These are phyloP conservation scores for Protomyctophum bolini DNA, from an alignment of 2,113 vertebrate genomes.

Conservation along the genomic window DNA sequence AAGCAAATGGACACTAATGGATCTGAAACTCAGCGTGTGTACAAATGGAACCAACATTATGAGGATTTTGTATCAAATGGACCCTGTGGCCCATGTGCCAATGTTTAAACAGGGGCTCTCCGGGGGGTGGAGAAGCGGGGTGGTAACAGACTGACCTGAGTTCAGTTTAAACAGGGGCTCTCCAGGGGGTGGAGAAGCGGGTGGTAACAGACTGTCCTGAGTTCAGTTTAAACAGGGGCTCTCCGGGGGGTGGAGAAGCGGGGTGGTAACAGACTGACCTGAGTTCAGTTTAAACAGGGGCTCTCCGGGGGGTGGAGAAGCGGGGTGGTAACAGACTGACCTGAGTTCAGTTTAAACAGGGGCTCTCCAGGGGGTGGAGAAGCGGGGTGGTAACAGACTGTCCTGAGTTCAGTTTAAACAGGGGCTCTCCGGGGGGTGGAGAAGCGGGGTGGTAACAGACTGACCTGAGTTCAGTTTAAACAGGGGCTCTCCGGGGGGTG, in stretches of 20 bases:
- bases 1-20: too few species aligned
- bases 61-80: background rate
- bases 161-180: conserved; percentile 63
- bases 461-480: conserved; percentile 93
- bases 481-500: too few species aligned
- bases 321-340: conserved; percentile 72
- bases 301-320: background rate
- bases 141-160: conserved; percentile 83
- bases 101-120: too few species aligned
- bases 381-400: conserved; percentile 55
- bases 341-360: conserved; percentile 87
- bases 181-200: conserved; percentile 1
- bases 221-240: conserved; percentile 69
- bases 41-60: background rate
- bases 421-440: too few species aligned
- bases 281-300: conserved; percentile 79
- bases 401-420: conserved; percentile 93
- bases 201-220: conserved; percentile 82
- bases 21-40: too few species aligned
- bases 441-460: conserved; percentile 45
- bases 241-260: background rate
- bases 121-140: conserved; percentile 2
- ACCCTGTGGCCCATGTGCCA: too few species aligned
- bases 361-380: too few species aligned
- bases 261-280: conserved; percentile 80